phyloP scores from a whole-genome alignment of 2,888 invertebrate genomes.

The Troglohyphantes excavatus region DNA sequence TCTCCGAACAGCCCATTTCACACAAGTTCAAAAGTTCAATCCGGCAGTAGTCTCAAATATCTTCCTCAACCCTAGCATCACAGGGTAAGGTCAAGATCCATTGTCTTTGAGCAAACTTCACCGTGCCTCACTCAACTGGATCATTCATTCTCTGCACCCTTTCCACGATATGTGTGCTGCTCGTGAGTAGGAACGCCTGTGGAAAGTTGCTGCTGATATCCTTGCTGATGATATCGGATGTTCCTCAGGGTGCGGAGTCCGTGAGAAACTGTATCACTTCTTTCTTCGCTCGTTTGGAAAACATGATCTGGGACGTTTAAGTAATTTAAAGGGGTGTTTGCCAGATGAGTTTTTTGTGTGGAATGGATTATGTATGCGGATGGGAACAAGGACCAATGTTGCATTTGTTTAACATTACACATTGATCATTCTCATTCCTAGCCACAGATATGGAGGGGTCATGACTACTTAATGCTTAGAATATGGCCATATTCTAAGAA shows the following conservation, averaged over 20 bases:
- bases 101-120: neutral
- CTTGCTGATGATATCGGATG: neutral
- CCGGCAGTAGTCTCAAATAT: neutral
- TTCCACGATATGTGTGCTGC: neutral
- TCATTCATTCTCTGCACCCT: neutral
- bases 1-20: too few relatives aligned
- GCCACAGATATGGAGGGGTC: too few relatives aligned
- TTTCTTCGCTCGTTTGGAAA: neutral
- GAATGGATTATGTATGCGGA: too few relatives aligned
- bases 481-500: too few relatives aligned
- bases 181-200: neutral
- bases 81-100: neutral
- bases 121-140: neutral
- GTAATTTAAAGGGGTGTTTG: neutral
- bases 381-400: too few relatives aligned
- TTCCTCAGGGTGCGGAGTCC: neutral
- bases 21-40: too few relatives aligned
- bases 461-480: too few relatives aligned
- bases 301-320: neutral
- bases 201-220: too few relatives aligned
- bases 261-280: slow-evolving; percentile 5
- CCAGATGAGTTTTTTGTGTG: neutral
- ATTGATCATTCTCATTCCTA: too few relatives aligned
- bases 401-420: too few relatives aligned
- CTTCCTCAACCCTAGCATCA: neutral